phyloP scores from a whole-genome alignment of 92 coral and sea anemone genomes.

The Scolanthus callimorphus region DNA sequence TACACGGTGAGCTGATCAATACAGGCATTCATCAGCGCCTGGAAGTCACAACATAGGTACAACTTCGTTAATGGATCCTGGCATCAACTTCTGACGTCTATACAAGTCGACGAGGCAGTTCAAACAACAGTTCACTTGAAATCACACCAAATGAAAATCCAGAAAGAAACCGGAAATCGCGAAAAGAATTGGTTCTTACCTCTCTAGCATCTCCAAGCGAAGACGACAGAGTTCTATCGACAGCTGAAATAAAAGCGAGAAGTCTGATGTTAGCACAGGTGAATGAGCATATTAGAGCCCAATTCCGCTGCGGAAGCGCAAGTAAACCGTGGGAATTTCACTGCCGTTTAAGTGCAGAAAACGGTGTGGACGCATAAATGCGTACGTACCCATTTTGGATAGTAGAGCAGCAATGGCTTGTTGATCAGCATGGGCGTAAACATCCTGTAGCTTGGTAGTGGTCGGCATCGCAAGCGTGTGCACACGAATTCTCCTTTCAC shows the following conservation, averaged over 20 bases:
- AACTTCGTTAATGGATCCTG: no score
- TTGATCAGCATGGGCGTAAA: conserved; percentile 87
- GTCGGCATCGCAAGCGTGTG: conserved; percentile 93
- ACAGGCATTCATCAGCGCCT: conserved; percentile 97
- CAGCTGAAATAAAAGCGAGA: conserved; percentile 55
- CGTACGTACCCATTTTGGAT: conserved; percentile 90
- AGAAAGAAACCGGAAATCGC: no score
- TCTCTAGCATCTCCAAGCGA: conserved; percentile 97
- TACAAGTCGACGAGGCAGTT: no score
- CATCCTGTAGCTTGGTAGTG: conserved; percentile 83
- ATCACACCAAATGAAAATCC: no score
- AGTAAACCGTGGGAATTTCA: neutral
- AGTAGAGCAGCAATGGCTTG: conserved; percentile 82
- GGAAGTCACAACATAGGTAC: no score
- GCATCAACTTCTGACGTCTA: no score
- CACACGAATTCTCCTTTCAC: conserved; percentile 94
- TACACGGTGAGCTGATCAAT: conserved; percentile 81
- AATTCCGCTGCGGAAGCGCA: no score
- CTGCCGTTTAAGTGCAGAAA: neutral
- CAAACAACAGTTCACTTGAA: no score
- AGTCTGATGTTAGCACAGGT: no score
- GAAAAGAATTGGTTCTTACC: conserved; percentile 40
- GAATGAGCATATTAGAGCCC: no score
- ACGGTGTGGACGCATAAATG: no score
- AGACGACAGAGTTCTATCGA: conserved; percentile 89